These are phyloP conservation scores for Ciconia boyciana DNA, from an alignment of 2,113 vertebrate genomes.

Conservation along the genomic window DNA sequence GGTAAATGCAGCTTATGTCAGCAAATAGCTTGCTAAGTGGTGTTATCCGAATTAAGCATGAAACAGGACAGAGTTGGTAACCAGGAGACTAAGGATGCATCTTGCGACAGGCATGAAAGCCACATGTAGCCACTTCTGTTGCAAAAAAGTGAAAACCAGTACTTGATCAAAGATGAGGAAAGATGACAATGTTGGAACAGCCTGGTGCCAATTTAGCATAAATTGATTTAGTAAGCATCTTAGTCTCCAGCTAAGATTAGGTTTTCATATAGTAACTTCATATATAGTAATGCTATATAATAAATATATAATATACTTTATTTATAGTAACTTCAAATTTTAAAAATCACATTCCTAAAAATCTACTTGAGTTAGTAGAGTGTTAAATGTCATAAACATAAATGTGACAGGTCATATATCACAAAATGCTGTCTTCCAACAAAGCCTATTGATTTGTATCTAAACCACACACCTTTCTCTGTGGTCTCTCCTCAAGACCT, in stretches of 20 bases:
- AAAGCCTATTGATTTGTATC: background rate
- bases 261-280: background rate
- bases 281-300: no score
- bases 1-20: background rate
- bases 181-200: background rate
- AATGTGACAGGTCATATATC: background rate
- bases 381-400: background rate
- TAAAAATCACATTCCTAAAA: background rate
- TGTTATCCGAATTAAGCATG: background rate
- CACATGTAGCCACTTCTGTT: background rate
- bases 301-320: no score
- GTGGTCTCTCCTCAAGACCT: conserved; percentile 96
- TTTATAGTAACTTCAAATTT: background rate
- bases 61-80: background rate
- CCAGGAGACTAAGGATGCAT: background rate
- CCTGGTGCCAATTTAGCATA: background rate
- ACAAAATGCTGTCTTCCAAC: background rate
- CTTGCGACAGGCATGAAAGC: background rate
- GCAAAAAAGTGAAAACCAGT: background rate
- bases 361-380: background rate
- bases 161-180: background rate
- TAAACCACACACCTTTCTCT: conserved; percentile 84
- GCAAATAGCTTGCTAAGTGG: background rate
- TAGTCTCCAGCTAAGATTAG: background rate
- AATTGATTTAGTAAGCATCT: background rate